Base-by-base conservation (phyloP, 2,888 invertebrate species). In the Lamellibrachia satsuma region DNA sequence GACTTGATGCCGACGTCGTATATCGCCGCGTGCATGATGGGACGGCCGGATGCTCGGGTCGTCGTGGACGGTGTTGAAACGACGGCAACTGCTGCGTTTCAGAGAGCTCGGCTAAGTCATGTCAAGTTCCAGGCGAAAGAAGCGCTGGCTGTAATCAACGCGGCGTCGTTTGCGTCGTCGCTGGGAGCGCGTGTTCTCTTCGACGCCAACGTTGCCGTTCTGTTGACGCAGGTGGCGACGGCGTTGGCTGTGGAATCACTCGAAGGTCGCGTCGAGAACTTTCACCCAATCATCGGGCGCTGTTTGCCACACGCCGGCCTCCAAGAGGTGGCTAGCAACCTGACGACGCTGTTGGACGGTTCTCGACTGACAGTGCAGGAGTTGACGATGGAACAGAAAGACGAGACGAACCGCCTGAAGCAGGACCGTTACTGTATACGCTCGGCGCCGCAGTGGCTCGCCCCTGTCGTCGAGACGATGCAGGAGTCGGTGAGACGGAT, bases 1-100 rank as follows among this genome's bases (percentile, higher is more conserved):
- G 95, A 95, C 92, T 94, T 95, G 27, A 94, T 95, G 93, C 95
- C 95, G 2, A 92, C 94, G 22, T 94, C 95, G 3, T 95, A 95
- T 92, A 94, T 95, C 52, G 95, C 95, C 2, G 94, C 95, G 9
- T 92, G 93, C 90, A 94, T 95, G 94, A 93, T 93, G 90, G 95
- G 95, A 52, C 15, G 91, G 15, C 52, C 39, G 91, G 91, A 91
- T 27, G 52, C 52, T 7, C 51, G 15, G 55, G 92, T 92, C 7
- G 27, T 39, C 11, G 52, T 52, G 15, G 52, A 91, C 51, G 91
- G 91, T 27, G 52, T n/a, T 9, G 91, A 52, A n/a, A 93, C 55
- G 90, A 90, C 93, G 8, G 94, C 94, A 8, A 52, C 92, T 22
- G 93, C 94, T 90, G 95, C 95, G 1, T 92, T 95, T 51, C 27